These are phyloP conservation scores for Hirundichthys speculiger DNA, from an alignment of 2,113 vertebrate genomes.

Conservation along the genomic window DNA sequence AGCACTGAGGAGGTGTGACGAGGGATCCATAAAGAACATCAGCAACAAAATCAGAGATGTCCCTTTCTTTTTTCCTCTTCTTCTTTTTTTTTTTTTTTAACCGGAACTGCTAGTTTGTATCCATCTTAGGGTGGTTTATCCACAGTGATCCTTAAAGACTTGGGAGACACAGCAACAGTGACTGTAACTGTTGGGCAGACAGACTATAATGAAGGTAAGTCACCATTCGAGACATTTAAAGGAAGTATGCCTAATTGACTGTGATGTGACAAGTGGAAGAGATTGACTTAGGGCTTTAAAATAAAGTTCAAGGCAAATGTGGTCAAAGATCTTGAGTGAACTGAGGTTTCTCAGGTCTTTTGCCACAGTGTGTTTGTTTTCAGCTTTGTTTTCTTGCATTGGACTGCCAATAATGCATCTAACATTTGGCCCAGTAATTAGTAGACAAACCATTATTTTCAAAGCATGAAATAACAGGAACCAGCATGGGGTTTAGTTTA, in stretches of 20 bases:
- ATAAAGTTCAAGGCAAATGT: too few relatives aligned
- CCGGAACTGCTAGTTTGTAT: slow-evolving; percentile 4
- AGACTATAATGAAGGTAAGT: slow-evolving; percentile 65
- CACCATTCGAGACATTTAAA: slow-evolving; percentile 30
- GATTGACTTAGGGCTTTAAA: slow-evolving; percentile 7
- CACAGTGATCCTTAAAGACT: slow-evolving; percentile 36
- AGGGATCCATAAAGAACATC: slow-evolving; percentile 21
- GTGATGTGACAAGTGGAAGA: slow-evolving; percentile 28
- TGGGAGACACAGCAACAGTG: slow-evolving; percentile 34
- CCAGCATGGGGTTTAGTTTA: slow-evolving; percentile 14
- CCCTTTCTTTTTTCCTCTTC: slow-evolving; percentile 12
- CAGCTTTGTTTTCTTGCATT: slow-evolving; percentile 3
- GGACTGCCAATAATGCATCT: slow-evolving; percentile 8
- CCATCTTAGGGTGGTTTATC: slow-evolving; percentile 30
- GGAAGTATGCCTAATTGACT: slow-evolving; percentile 33
- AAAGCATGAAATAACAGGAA: slow-evolving; percentile 42
- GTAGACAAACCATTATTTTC: slow-evolving; percentile 40
- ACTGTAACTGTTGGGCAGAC: slow-evolving; percentile 34
- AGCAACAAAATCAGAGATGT: slow-evolving; percentile 33
- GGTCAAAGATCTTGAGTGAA: not conserved
- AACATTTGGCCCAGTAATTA: slow-evolving; percentile 26
- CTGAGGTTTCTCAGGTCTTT: slow-evolving; percentile 28
- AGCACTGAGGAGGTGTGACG: slow-evolving; percentile 39
- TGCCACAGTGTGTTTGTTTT: slow-evolving; percentile 33
- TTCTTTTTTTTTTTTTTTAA: slow-evolving; percentile 17